These are phyloP conservation scores for Fabriciana adippe DNA, from an alignment of 2,888 invertebrate species.

Conservation along the genomic window DNA sequence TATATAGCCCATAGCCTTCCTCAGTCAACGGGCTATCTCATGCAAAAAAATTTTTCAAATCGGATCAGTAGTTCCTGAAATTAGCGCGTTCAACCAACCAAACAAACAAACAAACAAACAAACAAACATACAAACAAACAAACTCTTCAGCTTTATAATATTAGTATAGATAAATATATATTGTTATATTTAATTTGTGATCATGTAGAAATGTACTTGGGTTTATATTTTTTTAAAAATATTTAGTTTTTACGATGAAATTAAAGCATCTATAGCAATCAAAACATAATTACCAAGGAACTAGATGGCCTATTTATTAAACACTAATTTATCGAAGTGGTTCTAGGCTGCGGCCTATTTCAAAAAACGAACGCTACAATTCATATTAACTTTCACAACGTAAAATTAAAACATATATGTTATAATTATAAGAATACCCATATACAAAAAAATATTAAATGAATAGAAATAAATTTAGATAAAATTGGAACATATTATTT, in stretches of 20 bases:
- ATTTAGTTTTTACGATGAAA: not conserved
- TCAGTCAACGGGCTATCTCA: too few relatives aligned
- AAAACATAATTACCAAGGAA: slow-evolving; percentile 15
- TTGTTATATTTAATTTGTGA: too few relatives aligned
- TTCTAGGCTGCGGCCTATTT: slow-evolving; percentile 23
- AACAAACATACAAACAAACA: too few relatives aligned
- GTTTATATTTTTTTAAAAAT: not conserved
- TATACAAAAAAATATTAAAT: not conserved
- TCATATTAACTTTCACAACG: slow-evolving; percentile 26
- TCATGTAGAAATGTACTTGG: too few relatives aligned
- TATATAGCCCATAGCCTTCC: too few relatives aligned
- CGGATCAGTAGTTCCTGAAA: too few relatives aligned
- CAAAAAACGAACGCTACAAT: slow-evolving; percentile 20
- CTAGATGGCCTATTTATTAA: not conserved
- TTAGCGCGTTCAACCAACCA: too few relatives aligned
- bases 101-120: too few relatives aligned
- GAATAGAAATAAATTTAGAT: not conserved
- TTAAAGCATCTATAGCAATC: not conserved
- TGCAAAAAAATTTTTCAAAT: too few relatives aligned
- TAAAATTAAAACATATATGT: slow-evolving; percentile 22
- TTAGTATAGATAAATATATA: too few relatives aligned
- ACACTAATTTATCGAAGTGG: slow-evolving; percentile 20
- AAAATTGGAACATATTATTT: too few relatives aligned
- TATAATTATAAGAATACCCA: slow-evolving; percentile 21
- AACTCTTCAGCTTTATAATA: too few relatives aligned